A percentile compares a stretch with the other conserved stretches of the same genome.
Evolutionary conservation across 2,888 invertebrate species (phyloP).

Genomic region (Harpagoxenus sublaevis): DNA sequence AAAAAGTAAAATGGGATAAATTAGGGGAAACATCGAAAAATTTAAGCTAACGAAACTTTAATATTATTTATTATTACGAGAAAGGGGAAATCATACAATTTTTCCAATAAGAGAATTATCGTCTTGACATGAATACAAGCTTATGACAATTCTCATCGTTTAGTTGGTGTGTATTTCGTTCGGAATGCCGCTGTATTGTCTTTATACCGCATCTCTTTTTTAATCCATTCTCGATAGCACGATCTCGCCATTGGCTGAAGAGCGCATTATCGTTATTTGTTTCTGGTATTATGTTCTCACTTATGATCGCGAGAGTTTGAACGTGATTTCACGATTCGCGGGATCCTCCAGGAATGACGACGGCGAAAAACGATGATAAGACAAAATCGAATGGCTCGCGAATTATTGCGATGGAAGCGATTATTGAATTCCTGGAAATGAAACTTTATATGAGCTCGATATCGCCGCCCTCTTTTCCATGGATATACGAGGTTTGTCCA

Average conservation of each 20-base stretch:
- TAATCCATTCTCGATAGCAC: background rate
- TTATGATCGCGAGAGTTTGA: background rate
- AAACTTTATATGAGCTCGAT: constrained; percentile 71
- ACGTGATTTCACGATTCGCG: constrained; percentile 26
- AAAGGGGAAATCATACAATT: background rate
- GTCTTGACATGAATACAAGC: background rate
- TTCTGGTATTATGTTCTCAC: constrained; percentile 24
- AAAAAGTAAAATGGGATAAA: background rate
- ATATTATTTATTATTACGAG: background rate
- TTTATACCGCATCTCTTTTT: background rate
- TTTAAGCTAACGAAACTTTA: background rate
- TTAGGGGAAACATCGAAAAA: background rate
- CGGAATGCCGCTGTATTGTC: background rate
- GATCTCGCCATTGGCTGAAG: background rate
- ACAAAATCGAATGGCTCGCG: constrained; percentile 69
- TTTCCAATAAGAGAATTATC: background rate
- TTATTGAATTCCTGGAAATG: constrained; percentile 77
- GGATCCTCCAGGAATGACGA: constrained; percentile 1
- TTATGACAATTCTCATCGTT: background rate
- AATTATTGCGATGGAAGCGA: constrained; percentile 77
- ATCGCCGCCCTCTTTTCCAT: constrained; percentile 48
- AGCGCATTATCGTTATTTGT: constrained; percentile 38
- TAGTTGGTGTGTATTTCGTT: background rate
- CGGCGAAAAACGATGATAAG: constrained; percentile 25
- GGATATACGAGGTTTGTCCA: constrained; percentile 51